These are phyloP conservation scores for Shargacucullia verbasci DNA, from an alignment of 2,888 invertebrate genomes.

Conservation along the genomic window DNA sequence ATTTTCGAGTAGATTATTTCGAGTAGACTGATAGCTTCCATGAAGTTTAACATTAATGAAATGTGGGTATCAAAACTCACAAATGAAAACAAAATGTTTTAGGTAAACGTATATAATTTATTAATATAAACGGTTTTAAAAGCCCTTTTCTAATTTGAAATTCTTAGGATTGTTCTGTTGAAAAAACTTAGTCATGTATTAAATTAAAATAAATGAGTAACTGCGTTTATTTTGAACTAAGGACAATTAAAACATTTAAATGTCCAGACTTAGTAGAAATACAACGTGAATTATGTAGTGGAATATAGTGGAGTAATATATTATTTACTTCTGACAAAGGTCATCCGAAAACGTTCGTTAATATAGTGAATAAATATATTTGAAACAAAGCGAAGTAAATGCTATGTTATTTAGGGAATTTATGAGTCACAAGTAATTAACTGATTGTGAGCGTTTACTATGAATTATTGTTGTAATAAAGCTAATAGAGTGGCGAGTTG, in stretches of 20 bases:
- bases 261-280: constrained; percentile 21
- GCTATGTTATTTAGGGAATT: constrained; percentile 56
- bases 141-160: too few species aligned
- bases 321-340: constrained; percentile 43
- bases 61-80: too few species aligned
- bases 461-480: constrained; percentile 62
- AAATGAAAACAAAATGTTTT: too few species aligned
- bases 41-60: too few species aligned
- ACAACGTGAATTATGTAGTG: constrained; percentile 20
- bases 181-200: too few species aligned
- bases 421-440: constrained; percentile 63
- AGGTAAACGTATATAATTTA: too few species aligned
- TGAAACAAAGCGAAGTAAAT: constrained; percentile 51
- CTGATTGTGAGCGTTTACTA: constrained; percentile 61
- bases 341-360: constrained; percentile 29
- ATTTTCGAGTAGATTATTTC: too few species aligned
- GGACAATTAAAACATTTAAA: constrained; percentile 40
- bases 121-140: too few species aligned
- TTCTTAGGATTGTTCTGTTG: too few species aligned
- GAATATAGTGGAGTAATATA: constrained; percentile 32
- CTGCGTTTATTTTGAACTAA: constrained; percentile 25
- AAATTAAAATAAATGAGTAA: too few species aligned
- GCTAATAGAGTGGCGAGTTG: constrained; percentile 50
- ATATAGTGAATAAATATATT: constrained; percentile 42
- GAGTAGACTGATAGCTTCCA: too few species aligned